Conservation (phyloP, 2,113 vertebrate genomes). For the Rallus limicola region DNA sequence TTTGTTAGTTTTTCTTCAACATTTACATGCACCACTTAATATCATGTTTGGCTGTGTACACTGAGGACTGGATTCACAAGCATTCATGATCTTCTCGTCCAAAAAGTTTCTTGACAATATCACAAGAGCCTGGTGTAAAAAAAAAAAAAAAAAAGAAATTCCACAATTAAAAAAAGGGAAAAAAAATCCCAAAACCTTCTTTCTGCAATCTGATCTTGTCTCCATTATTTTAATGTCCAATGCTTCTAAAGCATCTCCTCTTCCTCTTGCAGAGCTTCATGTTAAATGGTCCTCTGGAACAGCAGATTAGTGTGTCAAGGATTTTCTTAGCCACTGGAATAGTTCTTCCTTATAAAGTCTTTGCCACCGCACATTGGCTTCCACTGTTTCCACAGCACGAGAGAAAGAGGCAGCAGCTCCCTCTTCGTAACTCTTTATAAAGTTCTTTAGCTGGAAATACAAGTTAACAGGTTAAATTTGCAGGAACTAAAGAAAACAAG, state of each 20-base stretch:
- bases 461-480: conserved; percentile 53
- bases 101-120: conserved; percentile 63
- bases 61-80: conserved; percentile 57
- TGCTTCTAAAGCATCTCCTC: conserved; percentile 45
- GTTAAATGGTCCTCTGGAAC: background rate
- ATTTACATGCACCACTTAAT: conserved; percentile 80
- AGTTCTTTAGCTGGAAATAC: conserved; percentile 88
- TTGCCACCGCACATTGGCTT: conserved; percentile 95
- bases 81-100: conserved; percentile 55
- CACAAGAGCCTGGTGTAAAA: conserved; percentile 55
- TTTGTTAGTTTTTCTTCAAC: conserved; percentile 39
- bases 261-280: conserved; percentile 53
- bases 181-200: background rate
- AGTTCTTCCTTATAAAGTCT: conserved; percentile 90
- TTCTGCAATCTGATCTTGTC: conserved; percentile 56
- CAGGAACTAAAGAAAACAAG: background rate
- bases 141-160: background rate
- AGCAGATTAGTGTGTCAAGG: conserved; percentile 79
- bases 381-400: conserved; percentile 92
- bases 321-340: conserved; percentile 94
- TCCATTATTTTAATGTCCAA: conserved; percentile 36
- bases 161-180: background rate
- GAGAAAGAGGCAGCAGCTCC: conserved; percentile 85
- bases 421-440: conserved; percentile 85
- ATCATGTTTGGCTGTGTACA: conserved; percentile 68